Base-by-base conservation (phyloP, 2,113 vertebrate genomes). In the Megaceryle maxima region DNA sequence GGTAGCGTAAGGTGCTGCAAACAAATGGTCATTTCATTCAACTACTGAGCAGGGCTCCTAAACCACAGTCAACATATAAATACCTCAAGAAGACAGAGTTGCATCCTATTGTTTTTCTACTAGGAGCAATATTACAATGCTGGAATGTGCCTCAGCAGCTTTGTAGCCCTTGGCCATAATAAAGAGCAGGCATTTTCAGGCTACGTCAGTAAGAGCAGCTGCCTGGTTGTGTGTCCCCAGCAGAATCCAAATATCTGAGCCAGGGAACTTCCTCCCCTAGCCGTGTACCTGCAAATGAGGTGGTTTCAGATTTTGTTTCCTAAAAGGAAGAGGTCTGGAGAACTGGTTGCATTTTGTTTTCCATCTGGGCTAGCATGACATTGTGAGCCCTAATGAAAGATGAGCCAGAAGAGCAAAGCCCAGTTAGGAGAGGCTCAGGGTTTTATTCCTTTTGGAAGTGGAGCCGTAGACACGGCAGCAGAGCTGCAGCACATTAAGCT, bases 11-110 rank as follows among this genome's bases (percentile, higher is more conserved):
- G 85, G 80, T 7, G 26, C 22, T 81, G 77, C 62, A 88, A 83
- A 96, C 79, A 94, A 96, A 91, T 26, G 44, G 84, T 90, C 87
- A 63, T 44, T 44, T 94, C 75, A 72, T 60, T 91, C 74, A 48
- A 56, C 66, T 50, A 31, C 57, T 50, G 41, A 95, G 69, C 53
- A 28, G 55, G 41, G 70, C 69, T 94, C 83, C 90, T 88, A 91
- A 92, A 57, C 57, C 33, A 59, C 90, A 92, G 77, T 96, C 92
- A 94, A 90, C 50, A 87, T 46, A 79, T 44, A 90, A 91, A 73
- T 22, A 51, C 53, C 62, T 89, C 88, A 43, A 8, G 2, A 83
- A 93, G 28, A 25, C 19, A 35, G 84, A 63, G 83, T n/a, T 92
- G 63, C 46, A 76, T 76, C 59, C 72, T 44, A 73, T 29, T 2